These are phyloP conservation scores for Eriosoma lanigerum DNA, from an alignment of 1,140 invertebrate species.

Conservation along the genomic window DNA sequence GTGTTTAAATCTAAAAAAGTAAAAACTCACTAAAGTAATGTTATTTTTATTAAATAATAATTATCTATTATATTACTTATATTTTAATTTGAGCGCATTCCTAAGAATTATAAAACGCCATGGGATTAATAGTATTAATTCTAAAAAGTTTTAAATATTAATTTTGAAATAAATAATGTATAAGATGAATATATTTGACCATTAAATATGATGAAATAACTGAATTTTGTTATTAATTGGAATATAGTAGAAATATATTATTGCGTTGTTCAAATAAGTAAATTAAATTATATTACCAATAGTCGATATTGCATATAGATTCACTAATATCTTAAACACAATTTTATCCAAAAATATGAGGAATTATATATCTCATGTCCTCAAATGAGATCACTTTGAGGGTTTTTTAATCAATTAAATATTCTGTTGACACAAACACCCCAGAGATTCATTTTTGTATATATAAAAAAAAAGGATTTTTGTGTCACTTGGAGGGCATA, in stretches of 20 bases:
- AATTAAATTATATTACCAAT: background rate
- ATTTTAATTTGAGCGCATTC: constrained; percentile 37
- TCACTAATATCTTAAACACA: constrained; percentile 1
- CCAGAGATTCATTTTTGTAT: constrained; percentile 43
- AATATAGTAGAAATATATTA: background rate
- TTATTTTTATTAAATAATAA: background rate
- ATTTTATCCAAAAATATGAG: constrained; percentile 3
- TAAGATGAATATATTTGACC: background rate
- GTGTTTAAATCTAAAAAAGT: background rate
- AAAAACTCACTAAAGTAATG: background rate
- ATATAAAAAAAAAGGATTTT: constrained; percentile 41
- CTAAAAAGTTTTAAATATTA: background rate
- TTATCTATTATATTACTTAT: constrained; percentile 11
- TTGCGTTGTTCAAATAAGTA: background rate
- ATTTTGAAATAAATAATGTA: background rate
- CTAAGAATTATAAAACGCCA: constrained; percentile 36
- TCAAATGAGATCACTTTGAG: background rate
- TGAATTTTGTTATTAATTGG: background rate
- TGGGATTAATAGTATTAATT: background rate
- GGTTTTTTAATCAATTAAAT: background rate
- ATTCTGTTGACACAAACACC: constrained; percentile 33
- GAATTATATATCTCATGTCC: background rate
- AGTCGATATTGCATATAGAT: background rate
- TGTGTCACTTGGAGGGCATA: constrained; percentile 21
- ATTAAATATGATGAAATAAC: background rate